A percentile compares a stretch with the other conserved stretches of the same genome.
Evolutionary conservation across 1,140 invertebrate species (phyloP).

Genomic region (Brachionus manjavacas): DNA sequence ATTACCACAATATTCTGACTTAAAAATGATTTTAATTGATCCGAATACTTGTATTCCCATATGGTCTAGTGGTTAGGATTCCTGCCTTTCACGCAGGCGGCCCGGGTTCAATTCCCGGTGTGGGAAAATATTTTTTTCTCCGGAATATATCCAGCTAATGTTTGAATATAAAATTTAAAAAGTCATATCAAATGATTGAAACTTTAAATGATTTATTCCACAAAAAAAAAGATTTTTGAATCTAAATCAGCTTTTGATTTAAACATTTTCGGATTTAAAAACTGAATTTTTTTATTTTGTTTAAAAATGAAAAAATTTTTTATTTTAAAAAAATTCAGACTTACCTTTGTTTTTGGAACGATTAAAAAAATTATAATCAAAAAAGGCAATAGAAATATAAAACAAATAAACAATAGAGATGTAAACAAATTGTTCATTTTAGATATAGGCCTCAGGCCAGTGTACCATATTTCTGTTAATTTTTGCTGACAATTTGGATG

Average conservation of each 20-base stretch:
- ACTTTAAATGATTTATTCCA: too few species aligned
- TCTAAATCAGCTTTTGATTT: too few species aligned
- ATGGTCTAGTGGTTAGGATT: background rate
- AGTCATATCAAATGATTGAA: too few species aligned
- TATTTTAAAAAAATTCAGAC: too few species aligned
- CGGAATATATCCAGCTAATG: too few species aligned
- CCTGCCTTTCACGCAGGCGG: background rate
- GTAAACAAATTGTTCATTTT: slow-evolving; percentile 41
- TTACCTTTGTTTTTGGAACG: slow-evolving; percentile 33
- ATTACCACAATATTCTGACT: too few species aligned
- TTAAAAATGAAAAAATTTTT: too few species aligned
- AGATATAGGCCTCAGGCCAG: background rate
- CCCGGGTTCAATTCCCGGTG: background rate
- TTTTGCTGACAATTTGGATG: slow-evolving; percentile 46
- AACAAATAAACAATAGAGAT: background rate
- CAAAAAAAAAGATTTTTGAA: too few species aligned
- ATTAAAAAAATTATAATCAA: slow-evolving; percentile 19
- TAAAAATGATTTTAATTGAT: too few species aligned
- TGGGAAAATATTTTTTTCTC: background rate
- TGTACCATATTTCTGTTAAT: slow-evolving; percentile 44
- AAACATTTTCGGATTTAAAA: too few species aligned
- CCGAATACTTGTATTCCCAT: background rate
- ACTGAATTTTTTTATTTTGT: too few species aligned
- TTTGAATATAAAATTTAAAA: too few species aligned
- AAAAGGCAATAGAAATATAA: slow-evolving; percentile 33